phyloP scores from a whole-genome alignment of 1,140 invertebrate genomes.

The Pogonus chalceus region DNA sequence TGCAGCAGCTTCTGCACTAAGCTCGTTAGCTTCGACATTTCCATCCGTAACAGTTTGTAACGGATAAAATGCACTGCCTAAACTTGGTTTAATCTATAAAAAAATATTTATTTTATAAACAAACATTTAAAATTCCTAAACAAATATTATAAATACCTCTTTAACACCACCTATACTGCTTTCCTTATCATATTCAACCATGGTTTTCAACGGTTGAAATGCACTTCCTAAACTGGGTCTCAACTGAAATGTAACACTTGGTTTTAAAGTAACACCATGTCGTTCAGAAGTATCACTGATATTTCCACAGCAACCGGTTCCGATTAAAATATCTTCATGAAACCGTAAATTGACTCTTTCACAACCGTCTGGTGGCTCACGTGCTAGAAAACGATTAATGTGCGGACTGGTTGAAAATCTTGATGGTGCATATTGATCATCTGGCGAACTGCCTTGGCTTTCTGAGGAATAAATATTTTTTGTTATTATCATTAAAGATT shows the following conservation, averaged over 20 bases:
- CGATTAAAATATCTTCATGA: slow-evolving; percentile 13
- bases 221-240: slow-evolving; percentile 71
- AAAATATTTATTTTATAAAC: slow-evolving; percentile 52
- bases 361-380: slow-evolving; percentile 81
- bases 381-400: slow-evolving; percentile 71
- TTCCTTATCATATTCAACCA: too few relatives aligned
- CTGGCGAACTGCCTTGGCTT: slow-evolving; percentile 49
- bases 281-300: not conserved
- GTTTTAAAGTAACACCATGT: slow-evolving; percentile 41
- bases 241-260: slow-evolving; percentile 62
- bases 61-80: slow-evolving; percentile 66
- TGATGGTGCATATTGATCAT: slow-evolving; percentile 38
- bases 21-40: not conserved
- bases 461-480: slow-evolving; percentile 37
- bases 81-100: slow-evolving; percentile 69
- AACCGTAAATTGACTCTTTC: slow-evolving; percentile 60
- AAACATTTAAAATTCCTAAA: too few relatives aligned
- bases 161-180: too few relatives aligned
- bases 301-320: slow-evolving; percentile 16
- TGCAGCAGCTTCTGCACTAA: not conserved
- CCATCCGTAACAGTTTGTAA: not conserved
- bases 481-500: too few relatives aligned
- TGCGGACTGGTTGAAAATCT: slow-evolving; percentile 63
- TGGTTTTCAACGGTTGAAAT: slow-evolving; percentile 58
- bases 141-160: too few relatives aligned